Evolutionary conservation across 1,140 invertebrate species (phyloP), one percentile per base, ranked within the genome.

Genomic region (Coptotermes formosanus): DNA sequence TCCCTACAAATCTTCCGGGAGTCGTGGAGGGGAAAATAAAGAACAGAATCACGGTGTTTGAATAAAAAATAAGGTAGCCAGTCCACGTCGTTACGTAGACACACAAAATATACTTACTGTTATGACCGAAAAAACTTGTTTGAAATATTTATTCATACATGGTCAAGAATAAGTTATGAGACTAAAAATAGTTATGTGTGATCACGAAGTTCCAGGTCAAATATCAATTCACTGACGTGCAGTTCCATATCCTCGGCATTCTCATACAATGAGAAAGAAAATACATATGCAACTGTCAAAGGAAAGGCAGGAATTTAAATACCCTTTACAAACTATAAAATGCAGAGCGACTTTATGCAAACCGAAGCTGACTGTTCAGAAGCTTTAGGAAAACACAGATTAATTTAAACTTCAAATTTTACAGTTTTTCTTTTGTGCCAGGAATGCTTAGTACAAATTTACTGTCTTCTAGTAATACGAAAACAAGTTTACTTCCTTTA

Each of bases 61-160:
- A 11, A 30, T 14, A 75, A 75, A 75, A 25, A 9, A 64, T 23
- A 64, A 75, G 25, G n/a, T 14, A 75, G n/a, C 25, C 64, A 75
- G n/a, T 25, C 64, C 25, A 30, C 16, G 9, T 75, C 64, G 25
- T 75, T 75, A 75, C 30, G 64, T 11, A 75, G 64, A 75, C 9
- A 75, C 52, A 55, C 52, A 55, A 19, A 48, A 48, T 75, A 30
- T n/a, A 30, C n/a, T 30, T 75, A 6, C 59, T 23, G n/a, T 8
- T 30, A 75, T 30, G 64, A 59, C 55, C 8, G 21, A 59, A 23
- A 59, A 23, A 30, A 75, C 64, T 7, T 75, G 64, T 75, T 75
- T 75, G 64, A 75, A 75, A 75, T 75, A 75, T 75, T 75, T 30
- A 75, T 75, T 75, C n/a, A 75, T 75, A 75, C n/a, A 14, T 30